Base-by-base conservation (phyloP, 2,888 invertebrate genomes). In the Choristoneura rosaceana region DNA sequence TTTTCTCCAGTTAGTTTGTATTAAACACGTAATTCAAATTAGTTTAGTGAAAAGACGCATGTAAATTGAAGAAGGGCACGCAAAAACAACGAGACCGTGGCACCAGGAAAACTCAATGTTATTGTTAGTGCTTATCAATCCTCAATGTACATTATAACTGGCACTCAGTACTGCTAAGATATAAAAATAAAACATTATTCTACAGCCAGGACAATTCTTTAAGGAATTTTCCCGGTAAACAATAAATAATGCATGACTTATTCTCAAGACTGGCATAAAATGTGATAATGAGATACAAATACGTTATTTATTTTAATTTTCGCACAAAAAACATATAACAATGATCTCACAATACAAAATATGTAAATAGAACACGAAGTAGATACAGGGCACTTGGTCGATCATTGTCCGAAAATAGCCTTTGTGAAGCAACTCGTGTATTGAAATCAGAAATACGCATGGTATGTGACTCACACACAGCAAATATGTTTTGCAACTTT, bases 331-430 rank as follows among this genome's bases (percentile, higher is more conserved):
- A 55, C 38, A 4, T 62, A 15, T 41, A 34, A 47, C 64, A 62
- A 52, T 61, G 15, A 43, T 61, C 55, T 55, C 33, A 52, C 52
- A 65, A 61, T 69, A 69, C 45, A 66, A 38, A 61, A 66, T 69
- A 76, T 76, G 68, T 45, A 68, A 66, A 74, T 67, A 52, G 41
- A 41, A 55, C 55, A 61, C 61, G 52, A 14, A 68, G 64, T 74
- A 74, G 62, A 76, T 76, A 70, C 70, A 71, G 76, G 70, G 62
- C 76, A 74, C 45, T 75, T 68, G 65, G 33, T 66, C 58, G 68
- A 74, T 75, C 75, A 75, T 66, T 69, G 70, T 74, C 60, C 75
- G 17, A 74, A 73, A 74, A 69, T 64, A 64, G 65, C 63, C 63
- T 69, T 71, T 71, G 68, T 74, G 71, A 62, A 59, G 66, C 59